These are phyloP conservation scores for Geodia barretti DNA, from an alignment of 37 sponge, comb jelly and placozoan species.

Conservation along the genomic window DNA sequence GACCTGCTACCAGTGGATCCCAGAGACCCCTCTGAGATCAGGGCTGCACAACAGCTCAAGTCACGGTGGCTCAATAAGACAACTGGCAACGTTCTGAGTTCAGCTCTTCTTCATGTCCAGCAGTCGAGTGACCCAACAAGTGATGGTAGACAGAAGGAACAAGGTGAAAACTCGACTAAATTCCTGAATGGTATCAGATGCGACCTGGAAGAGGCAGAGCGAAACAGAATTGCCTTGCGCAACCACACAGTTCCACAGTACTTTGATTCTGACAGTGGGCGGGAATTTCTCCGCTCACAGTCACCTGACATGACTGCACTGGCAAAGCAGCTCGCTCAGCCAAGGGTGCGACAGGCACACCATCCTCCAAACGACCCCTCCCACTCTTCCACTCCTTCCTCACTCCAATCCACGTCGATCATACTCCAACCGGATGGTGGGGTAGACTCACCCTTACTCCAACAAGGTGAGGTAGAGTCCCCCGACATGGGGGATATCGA, in stretches of 20 bases:
- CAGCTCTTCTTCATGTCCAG: neutral
- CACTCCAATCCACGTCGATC: slow-evolving; percentile 24
- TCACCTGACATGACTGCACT: slow-evolving; percentile 46
- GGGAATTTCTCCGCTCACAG: slow-evolving; percentile 37
- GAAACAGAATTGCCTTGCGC: slow-evolving; percentile 33
- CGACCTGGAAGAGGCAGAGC: slow-evolving; percentile 51
- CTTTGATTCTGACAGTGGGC: slow-evolving; percentile 61
- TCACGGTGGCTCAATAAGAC: neutral
- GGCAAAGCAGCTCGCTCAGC: slow-evolving; percentile 33
- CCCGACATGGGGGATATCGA: slow-evolving; percentile 27
- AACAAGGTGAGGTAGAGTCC: slow-evolving; percentile 4
- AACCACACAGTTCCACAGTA: slow-evolving; percentile 64
- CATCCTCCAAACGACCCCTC: too few species aligned
- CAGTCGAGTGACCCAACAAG: neutral
- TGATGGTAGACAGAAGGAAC: neutral
- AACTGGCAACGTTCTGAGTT: neutral
- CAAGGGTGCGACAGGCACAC: neutral
- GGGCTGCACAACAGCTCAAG: neutral
- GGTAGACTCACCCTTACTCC: slow-evolving; percentile 17
- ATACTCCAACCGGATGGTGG: neutral
- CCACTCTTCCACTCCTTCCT: slow-evolving; percentile 22
- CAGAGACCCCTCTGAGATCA: slow-evolving; percentile 35
- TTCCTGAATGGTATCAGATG: neutral
- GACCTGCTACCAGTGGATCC: slow-evolving; percentile 16
- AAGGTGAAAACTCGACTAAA: neutral